phyloP scores from a whole-genome alignment of 2,797 vertebrate genomes.

The Cheirogaleus major region DNA sequence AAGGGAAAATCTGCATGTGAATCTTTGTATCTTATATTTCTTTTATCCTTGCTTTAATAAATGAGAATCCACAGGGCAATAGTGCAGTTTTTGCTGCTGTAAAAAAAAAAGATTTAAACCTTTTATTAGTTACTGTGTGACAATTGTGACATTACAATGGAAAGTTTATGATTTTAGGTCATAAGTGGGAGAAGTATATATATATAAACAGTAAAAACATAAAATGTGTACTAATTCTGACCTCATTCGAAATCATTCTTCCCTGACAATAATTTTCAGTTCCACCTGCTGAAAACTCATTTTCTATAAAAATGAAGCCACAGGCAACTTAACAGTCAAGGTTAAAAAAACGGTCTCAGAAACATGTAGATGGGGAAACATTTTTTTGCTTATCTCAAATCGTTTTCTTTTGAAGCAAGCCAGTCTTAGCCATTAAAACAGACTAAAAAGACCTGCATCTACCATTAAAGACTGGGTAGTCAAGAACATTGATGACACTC shows the following conservation, averaged over 20 bases:
- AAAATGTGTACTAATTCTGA: constrained; percentile 47
- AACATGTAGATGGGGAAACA: neutral
- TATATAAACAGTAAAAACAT: constrained; percentile 8
- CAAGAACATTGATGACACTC: neutral
- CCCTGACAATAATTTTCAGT: constrained; percentile 50
- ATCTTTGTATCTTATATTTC: neutral
- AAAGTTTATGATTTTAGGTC: constrained; percentile 20
- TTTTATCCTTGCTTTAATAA: constrained; percentile 58
- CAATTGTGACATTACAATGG: constrained; percentile 8
- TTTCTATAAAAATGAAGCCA: constrained; percentile 63
- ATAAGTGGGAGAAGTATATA: neutral
- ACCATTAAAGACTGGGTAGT: constrained; percentile 8
- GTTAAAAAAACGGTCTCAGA: neutral
- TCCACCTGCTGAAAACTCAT: constrained; percentile 52
- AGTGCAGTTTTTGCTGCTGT: neutral
- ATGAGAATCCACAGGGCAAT: constrained; percentile 19
- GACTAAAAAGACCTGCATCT: neutral
- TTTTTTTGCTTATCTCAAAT: neutral
- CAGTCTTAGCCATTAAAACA: constrained; percentile 34
- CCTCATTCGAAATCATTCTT: constrained; percentile 26
- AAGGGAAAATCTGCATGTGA: constrained; percentile 34
- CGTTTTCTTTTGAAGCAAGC: constrained; percentile 34
- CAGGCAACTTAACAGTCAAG: constrained; percentile 44
- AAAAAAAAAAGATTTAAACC: constrained; percentile 20
- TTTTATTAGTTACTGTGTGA: constrained; percentile 40